A percentile compares a stretch with the other conserved stretches of the same genome.
These are phyloP conservation scores for Channa argus DNA, from an alignment of 2,113 vertebrate genomes.

Conservation along the genomic window DNA sequence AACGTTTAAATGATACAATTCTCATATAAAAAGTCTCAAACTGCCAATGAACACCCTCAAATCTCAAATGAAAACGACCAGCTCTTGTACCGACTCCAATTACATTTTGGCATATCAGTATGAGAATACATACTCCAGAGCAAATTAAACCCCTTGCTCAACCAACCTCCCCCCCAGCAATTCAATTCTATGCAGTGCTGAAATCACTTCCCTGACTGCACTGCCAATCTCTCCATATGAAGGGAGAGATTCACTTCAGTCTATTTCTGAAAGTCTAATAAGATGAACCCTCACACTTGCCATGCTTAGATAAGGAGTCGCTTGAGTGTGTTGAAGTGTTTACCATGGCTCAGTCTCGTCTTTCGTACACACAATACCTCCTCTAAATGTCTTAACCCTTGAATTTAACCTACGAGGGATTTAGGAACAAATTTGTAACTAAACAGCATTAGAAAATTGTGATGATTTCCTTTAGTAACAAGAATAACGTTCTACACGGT, in stretches of 20 bases:
- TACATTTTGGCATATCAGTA: slow-evolving; percentile 80
- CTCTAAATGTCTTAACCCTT: slow-evolving; percentile 59
- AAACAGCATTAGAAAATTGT: slow-evolving; percentile 29
- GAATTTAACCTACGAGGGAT: slow-evolving; percentile 16
- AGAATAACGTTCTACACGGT: slow-evolving; percentile 16
- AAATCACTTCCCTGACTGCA: slow-evolving; percentile 80
- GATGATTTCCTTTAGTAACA: neutral
- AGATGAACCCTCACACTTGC: slow-evolving; percentile 74
- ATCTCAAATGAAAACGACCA: slow-evolving; percentile 77
- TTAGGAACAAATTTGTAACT: slow-evolving; percentile 17
- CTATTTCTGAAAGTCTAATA: slow-evolving; percentile 80
- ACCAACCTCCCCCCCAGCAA: slow-evolving; percentile 76
- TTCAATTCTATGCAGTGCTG: slow-evolving; percentile 72
- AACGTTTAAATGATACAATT: slow-evolving; percentile 49
- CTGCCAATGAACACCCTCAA: slow-evolving; percentile 61
- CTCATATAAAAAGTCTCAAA: slow-evolving; percentile 48
- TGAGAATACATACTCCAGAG: slow-evolving; percentile 79
- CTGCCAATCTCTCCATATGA: slow-evolving; percentile 72
- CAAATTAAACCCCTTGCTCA: slow-evolving; percentile 84
- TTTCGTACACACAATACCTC: slow-evolving; percentile 47
- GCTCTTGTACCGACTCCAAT: slow-evolving; percentile 81
- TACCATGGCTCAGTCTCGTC: slow-evolving; percentile 62
- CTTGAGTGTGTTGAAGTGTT: slow-evolving; percentile 78
- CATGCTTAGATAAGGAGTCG: slow-evolving; percentile 74
- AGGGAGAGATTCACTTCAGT: slow-evolving; percentile 70